Evolutionary conservation across 2,888 invertebrate species (phyloP).

Genomic region (Dasysyrphus albostriatus): DNA sequence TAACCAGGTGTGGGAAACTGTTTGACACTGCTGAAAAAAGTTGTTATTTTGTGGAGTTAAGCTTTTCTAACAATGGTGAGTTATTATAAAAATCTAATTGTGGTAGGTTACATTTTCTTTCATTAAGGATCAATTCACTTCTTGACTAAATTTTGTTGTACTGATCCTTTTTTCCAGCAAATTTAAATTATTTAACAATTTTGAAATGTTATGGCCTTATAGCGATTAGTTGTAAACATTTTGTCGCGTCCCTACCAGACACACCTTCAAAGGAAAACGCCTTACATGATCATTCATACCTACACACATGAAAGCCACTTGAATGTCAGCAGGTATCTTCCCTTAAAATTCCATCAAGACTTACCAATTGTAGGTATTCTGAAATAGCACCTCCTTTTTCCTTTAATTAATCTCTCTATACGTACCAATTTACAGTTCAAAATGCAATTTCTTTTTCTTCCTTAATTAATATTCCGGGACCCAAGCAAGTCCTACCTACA

Average conservation of each 20-base stretch:
- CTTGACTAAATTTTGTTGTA: too few relatives aligned
- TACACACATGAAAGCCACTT: background rate
- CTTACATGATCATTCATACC: background rate
- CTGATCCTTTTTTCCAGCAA: too few relatives aligned
- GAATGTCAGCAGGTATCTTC: background rate
- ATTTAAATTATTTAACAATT: too few relatives aligned
- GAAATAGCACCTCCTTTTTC: slow-evolving; percentile 20
- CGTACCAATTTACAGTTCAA: background rate
- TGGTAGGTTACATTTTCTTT: too few relatives aligned
- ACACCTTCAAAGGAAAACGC: background rate
- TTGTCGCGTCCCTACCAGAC: background rate
- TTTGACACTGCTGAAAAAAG: too few relatives aligned
- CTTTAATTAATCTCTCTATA: slow-evolving; percentile 12
- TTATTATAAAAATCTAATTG: too few relatives aligned
- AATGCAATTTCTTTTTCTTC: slow-evolving; percentile 12
- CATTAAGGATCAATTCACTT: too few relatives aligned
- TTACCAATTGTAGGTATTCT: background rate
- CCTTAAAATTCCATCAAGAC: background rate
- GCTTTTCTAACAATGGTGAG: too few relatives aligned
- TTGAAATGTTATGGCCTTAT: background rate
- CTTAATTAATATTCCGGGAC: slow-evolving; percentile 1
- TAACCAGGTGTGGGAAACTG: too few relatives aligned
- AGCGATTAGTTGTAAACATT: background rate
- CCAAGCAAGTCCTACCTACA: slow-evolving; percentile 44
- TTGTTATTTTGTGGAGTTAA: too few relatives aligned